Base-by-base conservation (phyloP, 2,797 vertebrate species). In the Nothura maculosa region DNA sequence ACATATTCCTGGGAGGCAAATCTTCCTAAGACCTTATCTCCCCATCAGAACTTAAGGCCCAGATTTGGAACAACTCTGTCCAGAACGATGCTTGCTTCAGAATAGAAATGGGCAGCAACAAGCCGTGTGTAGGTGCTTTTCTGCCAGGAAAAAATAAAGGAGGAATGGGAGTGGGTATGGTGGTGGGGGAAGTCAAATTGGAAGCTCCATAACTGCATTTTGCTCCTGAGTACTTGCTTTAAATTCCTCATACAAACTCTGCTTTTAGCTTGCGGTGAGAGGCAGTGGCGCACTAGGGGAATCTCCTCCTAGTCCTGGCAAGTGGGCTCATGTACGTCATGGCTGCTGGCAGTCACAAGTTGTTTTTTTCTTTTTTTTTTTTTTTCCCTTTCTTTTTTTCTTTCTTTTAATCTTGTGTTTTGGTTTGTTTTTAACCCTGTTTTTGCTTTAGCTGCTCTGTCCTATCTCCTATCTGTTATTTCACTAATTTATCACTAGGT, bases 231-330 rank as follows among this genome's bases (percentile, higher is more conserved):
- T 77, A 36, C 0, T 0, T 9, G 20, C 40, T 64, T 86, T 80
- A n/a, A 24, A 34, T 42, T 69, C 55, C 47, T 34, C 21, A 30
- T 58, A 25, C 47, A 34, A 54, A 27, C 21, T 32, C 36, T 7
- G 32, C 45, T 75, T 48, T 68, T 22, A 40, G 50, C 28, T 15
- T 6, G 28, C 6, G 1, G 38, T 21, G 81, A 40, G 11, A 0
- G 0, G 38, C n/a, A 81, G 18, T 2, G 0, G 17, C 9, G 30
- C 0, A 0, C 20, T 3, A 12, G 7, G 28, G 9, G 10, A 55
- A 45, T 50, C 17, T 34, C 24, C 36, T 57, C 25, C 14, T 0
- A 0, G 22, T 2, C 1, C n/a, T 40, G 66, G 47, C 11, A 1
- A 2, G 12, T 4, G 22, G 45, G 50, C 28, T 54, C 24, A 20